Base-by-base conservation (phyloP, 2,113 vertebrate species). In the Sinocyclocheilus grahami region DNA sequence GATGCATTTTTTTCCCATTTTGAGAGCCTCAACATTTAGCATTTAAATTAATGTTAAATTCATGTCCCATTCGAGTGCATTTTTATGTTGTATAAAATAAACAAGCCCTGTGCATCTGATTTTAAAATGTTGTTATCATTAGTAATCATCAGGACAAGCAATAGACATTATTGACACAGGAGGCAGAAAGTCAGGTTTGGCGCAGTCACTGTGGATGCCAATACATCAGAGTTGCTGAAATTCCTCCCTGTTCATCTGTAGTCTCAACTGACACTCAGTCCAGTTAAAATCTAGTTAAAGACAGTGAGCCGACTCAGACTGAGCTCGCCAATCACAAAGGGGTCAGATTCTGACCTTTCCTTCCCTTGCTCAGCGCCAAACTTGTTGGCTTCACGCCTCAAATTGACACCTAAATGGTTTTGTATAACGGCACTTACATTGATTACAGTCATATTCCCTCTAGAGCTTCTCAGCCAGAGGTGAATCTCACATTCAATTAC, bases 391-490 rank as follows among this genome's bases (percentile, higher is more conserved):
- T 79, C 82, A 20, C 27, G 63, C 79, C 55, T 63, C 85, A 91
- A 91, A 93, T 91, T 91, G 90, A 89, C 88, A 89, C 91, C 90
- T 94, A 92, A 94, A 94, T 91, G 93, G 90, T 91, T 93, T 92
- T 92, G 90, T 89, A 88, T 90, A 90, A 91, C 87, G 91, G 92
- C 94, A 94, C 93, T 94, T 94, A 93, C 78, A 92, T 86, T 94
- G 92, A 94, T 94, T 95, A 93, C 93, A 87, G 89, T 89, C 87
- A 93, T 90, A 89, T 90, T 86, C 89, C 91, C 85, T 85, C 86
- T 90, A 74, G 58, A 83, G 27, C n/a, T 80, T 51, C 78, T 79
- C 55, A 58, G 46, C 67, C 67, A 82, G 46, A 86, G 48, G 83
- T 88, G 88, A 90, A 91, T 87, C 83, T 77, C 87, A 84, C 89